Percentiles rank a stretch among this genome's conserved stretches.
Conservation (phyloP, 2,888 invertebrate genomes). For the Diloba caeruleocephala region DNA sequence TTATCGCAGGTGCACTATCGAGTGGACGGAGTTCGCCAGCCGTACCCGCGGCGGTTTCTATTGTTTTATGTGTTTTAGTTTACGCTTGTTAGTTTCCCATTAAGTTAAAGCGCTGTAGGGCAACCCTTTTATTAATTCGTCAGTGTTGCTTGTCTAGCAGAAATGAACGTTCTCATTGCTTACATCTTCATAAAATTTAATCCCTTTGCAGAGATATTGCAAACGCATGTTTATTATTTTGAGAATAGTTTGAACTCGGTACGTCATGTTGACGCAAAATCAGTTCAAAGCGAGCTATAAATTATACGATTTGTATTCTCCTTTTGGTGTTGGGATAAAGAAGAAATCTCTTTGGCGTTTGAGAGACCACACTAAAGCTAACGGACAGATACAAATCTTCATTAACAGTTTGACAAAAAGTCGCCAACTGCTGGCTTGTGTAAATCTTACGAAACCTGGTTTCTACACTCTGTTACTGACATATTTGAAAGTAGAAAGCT, state of each 20-base stretch:
- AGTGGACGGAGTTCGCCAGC: conserved; percentile 53
- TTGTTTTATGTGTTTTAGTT: conserved; percentile 79
- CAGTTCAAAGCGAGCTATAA: conserved; percentile 78
- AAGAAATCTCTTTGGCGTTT: conserved; percentile 71
- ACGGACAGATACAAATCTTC: conserved; percentile 82
- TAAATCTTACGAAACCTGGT: conserved; percentile 72
- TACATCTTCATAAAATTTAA: conserved; percentile 71
- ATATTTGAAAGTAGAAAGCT: conserved; percentile 39
- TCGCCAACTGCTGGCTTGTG: conserved; percentile 72
- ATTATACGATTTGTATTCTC: conserved; percentile 69
- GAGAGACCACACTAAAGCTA: conserved; percentile 73
- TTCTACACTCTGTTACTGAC: conserved; percentile 37
- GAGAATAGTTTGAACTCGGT: conserved; percentile 62
- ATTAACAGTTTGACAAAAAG: conserved; percentile 83
- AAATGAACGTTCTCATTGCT: conserved; percentile 59
- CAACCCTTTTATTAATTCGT: conserved; percentile 73
- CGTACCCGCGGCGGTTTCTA: conserved; percentile 60
- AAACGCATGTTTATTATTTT: conserved; percentile 64
- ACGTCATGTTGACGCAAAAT: conserved; percentile 62
- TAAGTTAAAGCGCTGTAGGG: conserved; percentile 69
- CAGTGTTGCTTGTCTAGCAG: conserved; percentile 64
- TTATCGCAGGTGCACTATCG: conserved; percentile 72
- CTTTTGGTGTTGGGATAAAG: conserved; percentile 70
- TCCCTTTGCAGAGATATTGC: conserved; percentile 60
- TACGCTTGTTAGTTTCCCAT: conserved; percentile 80